Evolutionary conservation across 2,888 invertebrate species (phyloP).

Genomic region (Darwinula stevensoni): DNA sequence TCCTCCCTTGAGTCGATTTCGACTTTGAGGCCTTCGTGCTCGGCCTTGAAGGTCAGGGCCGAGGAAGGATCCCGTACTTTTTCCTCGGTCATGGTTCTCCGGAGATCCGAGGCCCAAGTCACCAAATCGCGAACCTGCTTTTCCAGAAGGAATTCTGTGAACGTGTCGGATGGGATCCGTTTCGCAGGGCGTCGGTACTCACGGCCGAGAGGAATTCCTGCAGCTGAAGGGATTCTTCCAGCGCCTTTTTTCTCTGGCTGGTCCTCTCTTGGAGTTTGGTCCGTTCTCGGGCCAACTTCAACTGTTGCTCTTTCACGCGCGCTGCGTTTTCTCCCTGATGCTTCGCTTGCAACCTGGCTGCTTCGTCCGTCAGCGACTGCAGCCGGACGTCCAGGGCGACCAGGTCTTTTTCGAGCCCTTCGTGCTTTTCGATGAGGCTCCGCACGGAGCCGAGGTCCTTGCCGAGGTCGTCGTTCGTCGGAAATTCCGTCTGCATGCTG

Average conservation of each 20-base stretch:
- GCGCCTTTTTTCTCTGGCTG: conserved; percentile 39
- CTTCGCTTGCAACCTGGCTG: conserved; percentile 47
- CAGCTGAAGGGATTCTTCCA: conserved; percentile 59
- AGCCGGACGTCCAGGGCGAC: conserved; percentile 70
- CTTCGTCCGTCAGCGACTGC: conserved; percentile 65
- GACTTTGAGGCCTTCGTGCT: conserved; percentile 47
- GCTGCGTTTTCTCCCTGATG: conserved; percentile 77
- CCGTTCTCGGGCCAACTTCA: conserved; percentile 61
- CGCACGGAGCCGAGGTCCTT: conserved; percentile 61
- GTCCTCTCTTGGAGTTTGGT: conserved; percentile 50
- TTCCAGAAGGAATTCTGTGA: too few species aligned
- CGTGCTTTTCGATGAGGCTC: conserved; percentile 52
- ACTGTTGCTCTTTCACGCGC: conserved; percentile 61
- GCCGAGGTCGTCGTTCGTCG: conserved; percentile 41
- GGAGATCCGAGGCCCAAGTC: conserved; percentile 53
- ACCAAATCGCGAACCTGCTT: conserved; percentile 52
- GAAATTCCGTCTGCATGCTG: conserved; percentile 49
- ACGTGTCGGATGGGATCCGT: too few species aligned
- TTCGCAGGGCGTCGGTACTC: too few species aligned
- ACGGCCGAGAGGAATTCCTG: conserved; percentile 61
- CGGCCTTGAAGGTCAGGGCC: conserved; percentile 48
- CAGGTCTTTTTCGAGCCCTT: conserved; percentile 73
- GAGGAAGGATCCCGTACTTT: conserved; percentile 49
- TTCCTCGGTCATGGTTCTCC: conserved; percentile 41
- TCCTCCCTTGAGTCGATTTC: conserved; percentile 70